phyloP scores from a whole-genome alignment of 2,888 invertebrate genomes.

The Napeogenes inachia region DNA sequence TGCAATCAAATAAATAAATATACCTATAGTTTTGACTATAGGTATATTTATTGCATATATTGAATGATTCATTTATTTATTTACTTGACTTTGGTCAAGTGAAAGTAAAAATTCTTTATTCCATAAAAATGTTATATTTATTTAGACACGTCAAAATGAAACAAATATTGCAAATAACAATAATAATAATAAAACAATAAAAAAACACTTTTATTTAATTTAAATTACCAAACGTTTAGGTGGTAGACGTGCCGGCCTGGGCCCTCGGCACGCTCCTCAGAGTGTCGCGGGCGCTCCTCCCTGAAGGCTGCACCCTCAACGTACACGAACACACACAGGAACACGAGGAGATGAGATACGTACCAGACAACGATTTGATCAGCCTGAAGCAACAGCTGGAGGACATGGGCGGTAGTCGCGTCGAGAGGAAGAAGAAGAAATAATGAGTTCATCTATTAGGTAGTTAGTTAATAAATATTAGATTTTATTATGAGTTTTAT shows the following conservation, averaged over 20 bases:
- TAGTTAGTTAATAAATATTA: conserved; percentile 2
- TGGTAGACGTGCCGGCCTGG: conserved; percentile 79
- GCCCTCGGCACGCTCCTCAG: conserved; percentile 84
- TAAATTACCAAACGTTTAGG: conserved; percentile 45
- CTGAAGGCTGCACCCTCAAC: conserved; percentile 85
- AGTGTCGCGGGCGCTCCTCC: conserved; percentile 83
- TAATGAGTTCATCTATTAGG: conserved; percentile 30
- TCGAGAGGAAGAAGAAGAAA: conserved; percentile 62
- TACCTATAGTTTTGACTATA: too few species aligned
- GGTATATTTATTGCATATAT: too few species aligned
- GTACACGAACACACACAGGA: conserved; percentile 82
- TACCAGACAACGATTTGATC: conserved; percentile 89
- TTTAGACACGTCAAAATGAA: too few species aligned
- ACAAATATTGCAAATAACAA: too few species aligned
- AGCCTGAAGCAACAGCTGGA: conserved; percentile 86
- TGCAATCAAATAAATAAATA: too few species aligned
- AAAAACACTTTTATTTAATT: too few species aligned
- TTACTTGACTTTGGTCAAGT: too few species aligned
- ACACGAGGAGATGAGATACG: conserved; percentile 83
- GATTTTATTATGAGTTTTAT: conserved; percentile 1
- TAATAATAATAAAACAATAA: too few species aligned
- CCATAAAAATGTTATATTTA: too few species aligned
- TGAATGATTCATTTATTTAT: too few species aligned
- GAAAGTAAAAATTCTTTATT: too few species aligned
- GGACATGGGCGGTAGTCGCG: conserved; percentile 77